A percentile compares a stretch with the other conserved stretches of the same genome.
These are phyloP conservation scores for Pygoscelis antarcticus DNA, from an alignment of 2,113 vertebrate genomes.

Conservation along the genomic window DNA sequence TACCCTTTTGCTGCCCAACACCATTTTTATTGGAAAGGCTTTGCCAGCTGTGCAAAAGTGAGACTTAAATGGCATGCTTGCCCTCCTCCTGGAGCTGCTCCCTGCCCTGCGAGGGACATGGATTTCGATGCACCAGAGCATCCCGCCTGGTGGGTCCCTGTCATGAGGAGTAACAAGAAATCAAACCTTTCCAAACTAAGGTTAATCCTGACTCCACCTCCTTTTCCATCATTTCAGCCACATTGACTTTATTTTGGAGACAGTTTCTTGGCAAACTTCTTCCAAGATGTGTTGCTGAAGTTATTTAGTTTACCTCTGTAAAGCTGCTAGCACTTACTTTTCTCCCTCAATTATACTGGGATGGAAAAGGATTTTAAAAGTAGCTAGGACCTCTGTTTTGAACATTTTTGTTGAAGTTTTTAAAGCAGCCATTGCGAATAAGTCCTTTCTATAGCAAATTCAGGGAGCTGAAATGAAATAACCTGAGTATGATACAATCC, in stretches of 20 bases:
- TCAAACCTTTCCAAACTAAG: not conserved
- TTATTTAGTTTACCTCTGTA: not conserved
- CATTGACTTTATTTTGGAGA: not conserved
- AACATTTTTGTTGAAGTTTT: not conserved
- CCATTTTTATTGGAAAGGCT: not conserved
- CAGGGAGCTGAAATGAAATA: not conserved
- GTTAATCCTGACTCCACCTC: not conserved
- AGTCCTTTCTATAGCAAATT: not conserved
- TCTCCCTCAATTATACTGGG: not conserved
- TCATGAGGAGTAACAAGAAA: not conserved
- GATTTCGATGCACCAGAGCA: not conserved
- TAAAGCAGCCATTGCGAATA: not conserved
- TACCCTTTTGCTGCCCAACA: not conserved
- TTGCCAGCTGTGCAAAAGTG: not conserved
- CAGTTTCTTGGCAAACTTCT: not conserved
- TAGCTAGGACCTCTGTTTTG: not conserved
- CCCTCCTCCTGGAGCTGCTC: not conserved
- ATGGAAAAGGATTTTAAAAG: not conserved
- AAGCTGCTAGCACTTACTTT: not conserved
- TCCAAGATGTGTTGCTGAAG: not conserved
- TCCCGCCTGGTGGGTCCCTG: not conserved
- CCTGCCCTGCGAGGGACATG: rapidly evolving
- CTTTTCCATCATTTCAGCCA: not conserved
- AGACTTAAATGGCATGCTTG: not conserved
- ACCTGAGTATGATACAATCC: not conserved